phyloP scores from a whole-genome alignment of 2,797 vertebrate genomes.

The Tapirus indicus region DNA sequence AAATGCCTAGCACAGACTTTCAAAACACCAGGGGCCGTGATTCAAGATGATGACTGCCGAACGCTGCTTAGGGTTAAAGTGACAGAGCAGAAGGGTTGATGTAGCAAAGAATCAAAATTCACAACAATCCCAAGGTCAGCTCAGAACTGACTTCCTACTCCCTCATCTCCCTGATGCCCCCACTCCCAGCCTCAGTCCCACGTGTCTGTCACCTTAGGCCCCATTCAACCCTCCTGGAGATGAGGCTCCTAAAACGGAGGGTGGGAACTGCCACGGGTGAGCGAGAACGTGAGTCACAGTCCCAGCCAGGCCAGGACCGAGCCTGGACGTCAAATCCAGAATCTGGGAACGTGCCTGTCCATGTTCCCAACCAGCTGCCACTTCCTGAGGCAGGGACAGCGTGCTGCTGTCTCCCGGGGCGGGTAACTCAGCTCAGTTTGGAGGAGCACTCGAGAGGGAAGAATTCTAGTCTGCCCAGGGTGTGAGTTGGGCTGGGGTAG shows the following conservation, averaged over 20 bases:
- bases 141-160: background rate
- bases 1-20: background rate
- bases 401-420: accelerated
- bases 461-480: background rate
- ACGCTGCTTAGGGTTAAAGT: background rate
- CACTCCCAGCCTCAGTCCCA: background rate
- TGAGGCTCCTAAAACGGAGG: background rate
- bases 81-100: background rate
- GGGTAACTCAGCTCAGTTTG: background rate
- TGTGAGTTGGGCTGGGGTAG: too few species aligned
- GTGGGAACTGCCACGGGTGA: too few species aligned
- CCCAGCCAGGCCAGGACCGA: background rate
- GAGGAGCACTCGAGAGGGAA: accelerated
- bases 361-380: background rate
- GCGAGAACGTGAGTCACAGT: background rate
- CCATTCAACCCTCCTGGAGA: background rate
- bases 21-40: background rate
- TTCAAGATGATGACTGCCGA: background rate
- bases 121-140: background rate
- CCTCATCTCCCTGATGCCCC: too few species aligned
- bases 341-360: accelerated
- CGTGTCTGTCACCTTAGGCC: accelerated
- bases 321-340: background rate
- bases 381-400: background rate
- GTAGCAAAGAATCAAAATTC: background rate